phyloP scores from a whole-genome alignment of 2,888 invertebrate species.

The Pheosia tremula region DNA sequence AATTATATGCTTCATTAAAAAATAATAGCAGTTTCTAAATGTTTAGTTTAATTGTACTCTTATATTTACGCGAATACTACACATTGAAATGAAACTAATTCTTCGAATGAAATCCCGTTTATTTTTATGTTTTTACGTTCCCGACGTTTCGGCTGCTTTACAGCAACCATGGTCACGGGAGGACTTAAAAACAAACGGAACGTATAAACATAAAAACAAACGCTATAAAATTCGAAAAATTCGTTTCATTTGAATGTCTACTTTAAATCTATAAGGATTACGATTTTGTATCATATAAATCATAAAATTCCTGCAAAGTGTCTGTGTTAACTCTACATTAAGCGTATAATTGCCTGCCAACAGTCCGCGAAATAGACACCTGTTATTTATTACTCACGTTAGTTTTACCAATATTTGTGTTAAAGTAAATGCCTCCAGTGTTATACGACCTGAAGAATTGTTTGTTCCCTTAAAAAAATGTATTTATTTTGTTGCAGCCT shows the following conservation, averaged over 20 bases:
- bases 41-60: too few species aligned
- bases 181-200: too few species aligned
- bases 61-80: too few species aligned
- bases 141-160: too few species aligned
- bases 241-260: too few species aligned
- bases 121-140: too few species aligned
- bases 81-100: too few species aligned
- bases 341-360: slow-evolving; percentile 12
- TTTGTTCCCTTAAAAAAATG: slow-evolving; percentile 16
- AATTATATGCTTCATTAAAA: background rate
- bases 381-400: slow-evolving; percentile 25
- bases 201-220: too few species aligned
- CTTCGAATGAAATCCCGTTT: too few species aligned
- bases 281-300: background rate
- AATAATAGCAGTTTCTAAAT: background rate
- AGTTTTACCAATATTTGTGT: background rate
- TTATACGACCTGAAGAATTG: background rate
- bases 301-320: background rate
- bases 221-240: too few species aligned
- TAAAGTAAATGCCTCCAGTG: background rate
- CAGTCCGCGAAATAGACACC: slow-evolving; percentile 22
- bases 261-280: background rate
- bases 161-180: too few species aligned
- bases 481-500: slow-evolving; percentile 36
- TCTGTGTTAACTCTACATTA: slow-evolving; percentile 2